Conservation (phyloP, 2,113 vertebrate genomes). For the Turdus rufiventris region DNA sequence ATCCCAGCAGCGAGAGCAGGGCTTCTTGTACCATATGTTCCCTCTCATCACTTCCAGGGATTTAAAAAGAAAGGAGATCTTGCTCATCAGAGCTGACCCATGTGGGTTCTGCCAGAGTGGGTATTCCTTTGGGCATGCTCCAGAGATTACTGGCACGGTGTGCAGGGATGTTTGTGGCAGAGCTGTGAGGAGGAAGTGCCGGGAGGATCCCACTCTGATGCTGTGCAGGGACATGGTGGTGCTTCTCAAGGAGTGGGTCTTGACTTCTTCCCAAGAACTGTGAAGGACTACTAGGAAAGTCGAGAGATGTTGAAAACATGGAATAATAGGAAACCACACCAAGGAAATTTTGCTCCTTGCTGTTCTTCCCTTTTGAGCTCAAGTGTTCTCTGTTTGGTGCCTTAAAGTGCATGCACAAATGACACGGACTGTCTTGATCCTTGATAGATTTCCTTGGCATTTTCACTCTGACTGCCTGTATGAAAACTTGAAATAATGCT, state of each 20-base stretch:
- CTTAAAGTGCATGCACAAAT: background rate
- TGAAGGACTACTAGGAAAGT: background rate
- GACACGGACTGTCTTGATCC: background rate
- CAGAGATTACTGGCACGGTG: accelerated
- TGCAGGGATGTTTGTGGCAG: background rate
- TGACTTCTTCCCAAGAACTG: background rate
- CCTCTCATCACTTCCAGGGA: background rate
- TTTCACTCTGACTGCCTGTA: background rate
- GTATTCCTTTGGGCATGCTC: accelerated
- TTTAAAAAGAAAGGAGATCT: background rate
- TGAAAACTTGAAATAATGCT: background rate
- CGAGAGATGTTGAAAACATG: background rate
- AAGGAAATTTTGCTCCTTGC: background rate
- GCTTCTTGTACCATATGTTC: background rate
- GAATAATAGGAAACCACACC: background rate
- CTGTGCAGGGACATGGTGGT: background rate
- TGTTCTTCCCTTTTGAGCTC: background rate
- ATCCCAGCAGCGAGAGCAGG: background rate
- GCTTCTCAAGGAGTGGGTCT: slow-evolving; percentile 1
- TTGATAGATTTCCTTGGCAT: background rate
- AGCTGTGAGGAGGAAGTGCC: background rate
- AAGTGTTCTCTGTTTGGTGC: background rate
- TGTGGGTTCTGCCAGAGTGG: background rate
- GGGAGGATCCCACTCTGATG: background rate
- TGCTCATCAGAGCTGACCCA: background rate